A percentile compares a stretch with the other conserved stretches of the same genome.
Evolutionary conservation across 2,113 vertebrate species (phyloP).

Genomic region (Kobus ellipsiprymnus): DNA sequence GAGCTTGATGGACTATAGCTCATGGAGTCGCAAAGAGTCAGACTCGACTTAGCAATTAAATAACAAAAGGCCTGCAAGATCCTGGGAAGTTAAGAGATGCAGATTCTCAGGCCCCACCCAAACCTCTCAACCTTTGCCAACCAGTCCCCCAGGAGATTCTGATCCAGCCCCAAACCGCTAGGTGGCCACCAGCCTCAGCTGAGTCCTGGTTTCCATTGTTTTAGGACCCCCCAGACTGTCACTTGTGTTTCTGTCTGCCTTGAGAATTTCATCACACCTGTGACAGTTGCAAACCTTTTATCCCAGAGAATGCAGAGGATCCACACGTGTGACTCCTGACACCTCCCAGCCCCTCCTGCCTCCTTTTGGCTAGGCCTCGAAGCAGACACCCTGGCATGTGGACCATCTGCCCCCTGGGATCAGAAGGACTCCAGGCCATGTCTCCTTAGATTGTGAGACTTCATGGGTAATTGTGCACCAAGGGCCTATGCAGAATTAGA

Average conservation of each 20-base stretch:
- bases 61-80: not conserved
- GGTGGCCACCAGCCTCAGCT: rapidly evolving
- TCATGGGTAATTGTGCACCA: not conserved
- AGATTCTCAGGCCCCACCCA: not conserved
- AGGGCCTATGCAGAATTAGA: not conserved
- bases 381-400: not conserved
- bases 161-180: not conserved
- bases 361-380: not conserved
- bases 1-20: not conserved
- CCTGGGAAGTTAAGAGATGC: not conserved
- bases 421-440: not conserved
- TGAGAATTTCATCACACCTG: not conserved
- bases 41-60: not conserved
- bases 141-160: too few relatives aligned
- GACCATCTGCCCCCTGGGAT: not conserved
- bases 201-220: not conserved
- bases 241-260: not conserved
- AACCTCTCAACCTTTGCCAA: too few relatives aligned
- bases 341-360: not conserved
- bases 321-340: not conserved
- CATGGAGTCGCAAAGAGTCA: not conserved
- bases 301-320: not conserved
- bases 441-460: not conserved
- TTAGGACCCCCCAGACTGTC: not conserved
- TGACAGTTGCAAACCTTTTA: not conserved